Percentiles rank a stretch among this genome's conserved stretches.
Evolutionary conservation across 2,113 vertebrate genomes (phyloP).

Genomic region (Epinephelus moara): DNA sequence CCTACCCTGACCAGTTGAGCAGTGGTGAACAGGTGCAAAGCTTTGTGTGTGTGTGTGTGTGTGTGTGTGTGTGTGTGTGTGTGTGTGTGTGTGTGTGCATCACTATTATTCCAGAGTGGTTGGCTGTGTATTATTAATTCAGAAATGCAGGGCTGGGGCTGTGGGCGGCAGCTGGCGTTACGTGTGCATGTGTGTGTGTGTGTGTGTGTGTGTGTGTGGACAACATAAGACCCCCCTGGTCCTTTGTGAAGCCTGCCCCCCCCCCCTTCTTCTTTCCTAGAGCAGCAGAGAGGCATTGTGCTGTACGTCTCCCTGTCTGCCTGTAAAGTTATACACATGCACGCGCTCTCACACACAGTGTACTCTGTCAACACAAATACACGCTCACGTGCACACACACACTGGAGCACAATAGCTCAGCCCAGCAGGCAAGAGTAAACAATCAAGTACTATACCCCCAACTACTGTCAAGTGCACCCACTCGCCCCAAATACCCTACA

Average conservation of each 20-base stretch:
- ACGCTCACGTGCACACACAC: conserved; percentile 15
- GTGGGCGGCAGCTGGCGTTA: conserved; percentile 83
- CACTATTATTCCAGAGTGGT: conserved; percentile 83
- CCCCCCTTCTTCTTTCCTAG: conserved; percentile 20
- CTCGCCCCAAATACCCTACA: not conserved
- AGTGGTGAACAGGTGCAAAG: conserved; percentile 83
- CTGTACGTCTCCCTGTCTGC: conserved; percentile 48
- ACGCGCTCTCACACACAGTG: conserved; percentile 37
- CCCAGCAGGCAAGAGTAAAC: conserved; percentile 75
- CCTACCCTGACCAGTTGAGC: conserved; percentile 72
- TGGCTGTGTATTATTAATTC: conserved; percentile 86
- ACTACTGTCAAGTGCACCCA: conserved; percentile 67
- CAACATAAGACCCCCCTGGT: conserved; percentile 72
- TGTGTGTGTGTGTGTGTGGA: conserved; percentile 35
- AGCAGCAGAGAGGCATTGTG: conserved; percentile 62
- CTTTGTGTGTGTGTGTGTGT: conserved; percentile 67
- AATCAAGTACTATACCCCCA: conserved; percentile 70
- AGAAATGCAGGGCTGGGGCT: conserved; percentile 78
- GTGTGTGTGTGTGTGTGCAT: conserved; percentile 57
- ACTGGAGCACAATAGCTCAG: conserved; percentile 48
- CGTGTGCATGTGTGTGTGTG: conserved; percentile 40
- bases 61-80: conserved; percentile 56
- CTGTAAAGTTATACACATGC: conserved; percentile 62
- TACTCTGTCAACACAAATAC: not conserved
- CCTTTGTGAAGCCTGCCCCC: conserved; percentile 74